Evolutionary conservation across 2,797 vertebrate genomes (phyloP).

Genomic region (Coendou prehensilis): DNA sequence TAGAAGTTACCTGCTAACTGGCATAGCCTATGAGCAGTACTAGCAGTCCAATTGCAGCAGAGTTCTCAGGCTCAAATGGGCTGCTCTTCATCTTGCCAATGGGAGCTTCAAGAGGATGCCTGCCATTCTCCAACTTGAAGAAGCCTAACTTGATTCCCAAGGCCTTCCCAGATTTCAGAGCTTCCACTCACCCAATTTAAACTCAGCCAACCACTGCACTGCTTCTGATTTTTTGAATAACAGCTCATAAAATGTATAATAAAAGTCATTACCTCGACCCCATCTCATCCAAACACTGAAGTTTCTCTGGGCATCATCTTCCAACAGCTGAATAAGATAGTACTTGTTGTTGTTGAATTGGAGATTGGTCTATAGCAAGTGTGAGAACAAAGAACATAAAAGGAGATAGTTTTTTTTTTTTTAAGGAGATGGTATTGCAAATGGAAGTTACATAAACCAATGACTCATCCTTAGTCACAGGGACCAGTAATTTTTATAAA

Average conservation of each 20-base stretch:
- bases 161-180: background rate
- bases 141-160: background rate
- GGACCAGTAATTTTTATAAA: background rate
- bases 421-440: slow-evolving; percentile 5
- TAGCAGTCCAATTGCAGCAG: background rate
- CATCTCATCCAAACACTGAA: slow-evolving; percentile 96
- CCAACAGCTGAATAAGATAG: slow-evolving; percentile 95
- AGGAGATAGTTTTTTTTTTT: background rate
- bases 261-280: slow-evolving; percentile 92
- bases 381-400: slow-evolving; percentile 27
- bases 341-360: slow-evolving; percentile 97
- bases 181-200: background rate
- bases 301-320: slow-evolving; percentile 90
- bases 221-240: slow-evolving; percentile 46
- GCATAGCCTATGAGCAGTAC: background rate
- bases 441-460: slow-evolving; percentile 9
- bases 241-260: background rate
- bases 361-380: slow-evolving; percentile 92
- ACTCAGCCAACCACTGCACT: background rate
- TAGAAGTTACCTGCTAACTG: background rate
- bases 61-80: background rate
- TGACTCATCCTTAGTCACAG: background rate
- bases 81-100: background rate
- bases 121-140: background rate
- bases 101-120: background rate